Evolutionary conservation across 2,797 vertebrate genomes (phyloP), one percentile per base, ranked within the genome.

Genomic region (Sciaenops ocellatus): DNA sequence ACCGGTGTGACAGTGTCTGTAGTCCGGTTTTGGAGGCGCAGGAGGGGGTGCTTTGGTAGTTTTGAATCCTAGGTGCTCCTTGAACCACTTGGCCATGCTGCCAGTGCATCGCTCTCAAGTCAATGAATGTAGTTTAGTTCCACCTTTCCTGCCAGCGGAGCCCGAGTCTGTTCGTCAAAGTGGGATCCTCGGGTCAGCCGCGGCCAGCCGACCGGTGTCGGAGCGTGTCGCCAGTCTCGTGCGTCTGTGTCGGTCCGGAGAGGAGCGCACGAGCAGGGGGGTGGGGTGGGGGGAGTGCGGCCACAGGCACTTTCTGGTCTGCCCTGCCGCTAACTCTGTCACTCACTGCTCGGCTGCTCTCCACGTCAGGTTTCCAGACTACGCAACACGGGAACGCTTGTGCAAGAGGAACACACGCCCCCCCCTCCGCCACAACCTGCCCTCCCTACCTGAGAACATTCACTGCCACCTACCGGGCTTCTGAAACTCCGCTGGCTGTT

Each of bases 31-130:
- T 51, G 97, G 97, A 61, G 97, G 97, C 80, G 97, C 97, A 89
- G 97, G 97, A 55, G 97, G 96, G 52, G 96, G 92, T 67, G 96
- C 94, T 94, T 97, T 97, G 95, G 95, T 93, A 93, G 97, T 97
- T 94, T 97, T 97, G 96, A 99, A 98, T 94, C 97, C 97, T 73
- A 98, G 96, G 94, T 98, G 97, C 91, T 99, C 98, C 94, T 97
- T 98, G 93, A 99, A 96, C 98, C 98, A 99, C 96, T 96, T 97
- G 94, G 98, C 98, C 95, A 99, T 98, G 89, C 95, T 97, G 91
- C 96, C 96, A 93, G 96, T 94, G 95, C 96, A 97, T 97, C 93
- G 94, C 97, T 95, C 92, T 93, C 88, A 93, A 92, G 92, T 95
- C 93, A 75, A 41, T 89, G 86, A 85, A 78, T 79, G 88, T 85